Percentiles rank a stretch among this genome's conserved stretches.
Evolutionary conservation across 2,797 vertebrate species (phyloP).

Genomic region (Cheirogaleus major): DNA sequence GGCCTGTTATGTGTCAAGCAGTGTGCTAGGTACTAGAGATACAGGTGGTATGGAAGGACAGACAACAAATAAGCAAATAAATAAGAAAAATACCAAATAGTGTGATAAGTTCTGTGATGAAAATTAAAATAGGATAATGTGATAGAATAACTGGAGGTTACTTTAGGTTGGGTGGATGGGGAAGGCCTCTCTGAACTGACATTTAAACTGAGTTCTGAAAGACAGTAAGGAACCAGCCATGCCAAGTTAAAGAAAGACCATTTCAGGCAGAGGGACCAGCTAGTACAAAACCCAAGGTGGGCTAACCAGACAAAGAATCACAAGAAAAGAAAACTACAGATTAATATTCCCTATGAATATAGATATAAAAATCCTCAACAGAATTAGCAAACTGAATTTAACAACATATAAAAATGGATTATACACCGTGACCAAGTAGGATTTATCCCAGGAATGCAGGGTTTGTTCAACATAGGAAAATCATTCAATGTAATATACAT

Average conservation of each 20-base stretch:
- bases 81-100: not conserved
- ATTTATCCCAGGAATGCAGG: not conserved
- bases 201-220: not conserved
- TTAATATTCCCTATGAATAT: not conserved
- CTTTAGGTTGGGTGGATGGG: not conserved
- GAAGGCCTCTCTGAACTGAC: not conserved
- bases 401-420: not conserved
- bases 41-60: not conserved
- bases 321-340: not conserved
- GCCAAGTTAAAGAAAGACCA: not conserved
- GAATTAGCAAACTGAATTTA: not conserved
- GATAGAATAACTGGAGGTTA: not conserved
- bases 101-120: not conserved
- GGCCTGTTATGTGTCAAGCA: not conserved
- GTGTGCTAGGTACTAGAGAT: not conserved
- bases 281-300: not conserved
- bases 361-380: not conserved
- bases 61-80: conserved; percentile 23
- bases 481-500: not conserved
- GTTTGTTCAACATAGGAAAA: not conserved
- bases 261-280: not conserved
- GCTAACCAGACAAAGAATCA: not conserved
- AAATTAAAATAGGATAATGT: not conserved
- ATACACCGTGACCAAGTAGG: not conserved
- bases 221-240: not conserved